phyloP scores from a whole-genome alignment of 2,113 vertebrate species.

The Nycticebus coucang region DNA sequence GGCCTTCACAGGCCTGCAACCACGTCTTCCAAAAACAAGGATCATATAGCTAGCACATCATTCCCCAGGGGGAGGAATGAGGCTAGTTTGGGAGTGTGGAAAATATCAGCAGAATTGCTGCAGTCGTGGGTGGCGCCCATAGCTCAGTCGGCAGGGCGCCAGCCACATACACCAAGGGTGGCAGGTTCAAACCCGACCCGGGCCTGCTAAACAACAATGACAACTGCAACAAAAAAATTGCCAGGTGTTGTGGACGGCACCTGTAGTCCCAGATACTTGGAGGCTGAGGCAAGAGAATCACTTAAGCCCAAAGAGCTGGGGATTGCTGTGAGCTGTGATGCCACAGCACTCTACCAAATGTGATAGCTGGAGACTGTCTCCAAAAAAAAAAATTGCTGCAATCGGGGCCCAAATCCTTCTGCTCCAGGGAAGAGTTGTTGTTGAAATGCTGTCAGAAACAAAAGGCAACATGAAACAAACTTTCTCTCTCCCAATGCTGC shows the following conservation, averaged over 20 bases:
- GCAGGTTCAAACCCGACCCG: too few relatives aligned
- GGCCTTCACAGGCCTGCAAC: fast-evolving
- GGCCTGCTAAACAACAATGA: too few relatives aligned
- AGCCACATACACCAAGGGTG: too few relatives aligned
- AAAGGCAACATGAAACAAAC: background rate
- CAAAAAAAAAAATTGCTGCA: background rate
- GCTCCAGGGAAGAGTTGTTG: background rate
- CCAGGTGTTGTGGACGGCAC: too few relatives aligned
- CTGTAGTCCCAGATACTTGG: too few relatives aligned
- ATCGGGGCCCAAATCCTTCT: background rate
- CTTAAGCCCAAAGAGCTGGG: too few relatives aligned
- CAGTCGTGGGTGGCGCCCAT: background rate
- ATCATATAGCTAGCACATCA: fast-evolving
- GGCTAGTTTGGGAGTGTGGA: background rate
- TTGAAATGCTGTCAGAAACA: background rate
- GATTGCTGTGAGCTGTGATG: too few relatives aligned
- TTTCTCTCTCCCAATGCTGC: fast-evolving
- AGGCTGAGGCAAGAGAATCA: too few relatives aligned
- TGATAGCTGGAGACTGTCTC: too few relatives aligned
- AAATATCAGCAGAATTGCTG: background rate
- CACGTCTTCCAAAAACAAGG: background rate
- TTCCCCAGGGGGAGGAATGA: background rate
- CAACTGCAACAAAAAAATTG: too few relatives aligned
- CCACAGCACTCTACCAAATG: too few relatives aligned
- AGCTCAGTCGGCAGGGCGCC: too few relatives aligned